These are phyloP conservation scores for Eilema griseolum DNA, from an alignment of 2,888 invertebrate species.

Conservation along the genomic window DNA sequence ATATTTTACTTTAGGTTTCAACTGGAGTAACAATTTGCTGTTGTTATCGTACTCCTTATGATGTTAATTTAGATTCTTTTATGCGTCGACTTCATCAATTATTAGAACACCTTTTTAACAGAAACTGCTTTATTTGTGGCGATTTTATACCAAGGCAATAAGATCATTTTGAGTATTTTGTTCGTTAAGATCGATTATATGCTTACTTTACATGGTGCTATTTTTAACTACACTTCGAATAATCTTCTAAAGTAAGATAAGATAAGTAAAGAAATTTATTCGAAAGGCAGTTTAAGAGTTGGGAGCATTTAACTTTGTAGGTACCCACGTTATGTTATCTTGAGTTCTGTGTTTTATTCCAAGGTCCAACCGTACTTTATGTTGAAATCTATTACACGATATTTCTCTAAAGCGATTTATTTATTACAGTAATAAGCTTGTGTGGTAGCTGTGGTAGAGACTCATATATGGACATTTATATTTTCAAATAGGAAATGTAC, in stretches of 20 bases:
- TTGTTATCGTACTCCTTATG: too few species aligned
- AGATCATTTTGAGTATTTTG: too few species aligned
- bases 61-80: too few species aligned
- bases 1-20: too few species aligned
- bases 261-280: slow-evolving; percentile 1
- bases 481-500: neutral
- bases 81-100: too few species aligned
- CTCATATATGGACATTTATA: neutral
- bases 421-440: neutral
- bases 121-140: too few species aligned
- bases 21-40: too few species aligned
- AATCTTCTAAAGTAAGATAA: neutral
- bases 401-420: neutral
- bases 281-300: neutral
- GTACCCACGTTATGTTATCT: neutral
- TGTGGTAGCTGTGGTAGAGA: neutral
- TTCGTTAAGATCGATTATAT: too few species aligned
- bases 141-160: too few species aligned
- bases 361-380: neutral
- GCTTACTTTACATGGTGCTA: neutral
- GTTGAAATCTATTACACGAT: neutral
- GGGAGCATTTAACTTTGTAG: neutral
- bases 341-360: slow-evolving; percentile 1
- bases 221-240: neutral
- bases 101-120: too few species aligned